Conservation (phyloP, 2,113 vertebrate species). For the Ammodytes dubius region DNA sequence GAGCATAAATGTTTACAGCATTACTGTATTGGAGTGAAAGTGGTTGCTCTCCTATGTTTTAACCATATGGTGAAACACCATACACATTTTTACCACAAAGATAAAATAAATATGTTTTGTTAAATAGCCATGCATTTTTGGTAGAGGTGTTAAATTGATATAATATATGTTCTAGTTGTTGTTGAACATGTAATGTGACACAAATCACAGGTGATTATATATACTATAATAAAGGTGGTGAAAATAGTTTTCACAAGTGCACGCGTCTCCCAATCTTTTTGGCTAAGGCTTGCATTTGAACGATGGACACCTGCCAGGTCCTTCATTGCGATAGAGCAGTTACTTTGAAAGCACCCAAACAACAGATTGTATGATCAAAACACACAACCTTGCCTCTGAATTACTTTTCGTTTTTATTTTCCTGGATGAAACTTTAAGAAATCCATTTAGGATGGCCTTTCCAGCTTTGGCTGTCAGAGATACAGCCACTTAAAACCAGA, state of each 20-base stretch:
- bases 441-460: conserved; percentile 78
- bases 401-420: conserved; percentile 68
- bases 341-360: conserved; percentile 29
- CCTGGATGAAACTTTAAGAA: conserved; percentile 76
- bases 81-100: background rate
- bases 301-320: background rate
- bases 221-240: background rate
- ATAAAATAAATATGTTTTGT: background rate
- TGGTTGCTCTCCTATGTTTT: background rate
- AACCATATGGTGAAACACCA: background rate
- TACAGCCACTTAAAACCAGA: conserved; percentile 68
- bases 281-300: conserved; percentile 8
- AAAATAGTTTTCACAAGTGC: conserved; percentile 7
- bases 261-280: conserved; percentile 3
- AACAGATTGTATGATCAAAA: conserved; percentile 32
- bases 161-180: background rate
- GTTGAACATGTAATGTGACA: background rate
- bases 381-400: conserved; percentile 44
- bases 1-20: background rate
- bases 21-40: background rate
- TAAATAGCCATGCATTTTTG: background rate
- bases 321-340: conserved; percentile 3
- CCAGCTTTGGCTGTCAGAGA: conserved; percentile 71
- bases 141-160: background rate
- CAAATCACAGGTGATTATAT: no score